Conservation (phyloP, 2,113 vertebrate genomes). For the Rattus rattus region DNA sequence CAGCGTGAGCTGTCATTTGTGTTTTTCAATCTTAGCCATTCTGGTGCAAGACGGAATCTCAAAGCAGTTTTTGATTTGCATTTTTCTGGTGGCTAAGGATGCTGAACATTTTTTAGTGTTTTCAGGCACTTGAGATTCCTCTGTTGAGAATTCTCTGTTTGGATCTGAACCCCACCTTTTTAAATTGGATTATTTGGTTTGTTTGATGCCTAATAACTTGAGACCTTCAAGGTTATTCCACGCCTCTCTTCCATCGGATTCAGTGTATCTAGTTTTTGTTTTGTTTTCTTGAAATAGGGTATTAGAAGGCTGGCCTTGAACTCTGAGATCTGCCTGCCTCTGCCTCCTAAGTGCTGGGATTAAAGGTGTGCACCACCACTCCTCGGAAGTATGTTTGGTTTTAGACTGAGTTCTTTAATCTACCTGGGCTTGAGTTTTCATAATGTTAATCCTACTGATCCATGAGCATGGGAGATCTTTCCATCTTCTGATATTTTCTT, state of each 20-base stretch:
- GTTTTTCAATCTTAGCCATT: too few species aligned
- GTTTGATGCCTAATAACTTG: not conserved
- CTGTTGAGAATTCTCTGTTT: not conserved
- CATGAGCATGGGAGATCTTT: not conserved
- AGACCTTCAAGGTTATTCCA: not conserved
- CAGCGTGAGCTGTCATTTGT: too few species aligned
- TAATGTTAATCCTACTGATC: not conserved
- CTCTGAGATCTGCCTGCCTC: too few species aligned
- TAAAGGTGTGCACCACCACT: too few species aligned
- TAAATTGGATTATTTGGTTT: not conserved
- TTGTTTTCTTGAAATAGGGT: too few species aligned
- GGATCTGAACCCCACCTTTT: not conserved
- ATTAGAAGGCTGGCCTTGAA: too few species aligned
- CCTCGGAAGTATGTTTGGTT: not conserved
- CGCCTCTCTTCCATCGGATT: too few species aligned
- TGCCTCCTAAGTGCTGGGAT: too few species aligned
- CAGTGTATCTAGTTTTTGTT: not conserved
- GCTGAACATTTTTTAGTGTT: not conserved
- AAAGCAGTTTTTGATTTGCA: too few species aligned
- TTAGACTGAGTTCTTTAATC: not conserved
- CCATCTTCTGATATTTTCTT: not conserved
- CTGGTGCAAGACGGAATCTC: too few species aligned
- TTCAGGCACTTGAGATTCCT: not conserved
- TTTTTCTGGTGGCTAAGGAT: not conserved
- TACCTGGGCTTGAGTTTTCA: not conserved